Conservation (phyloP, 1,140 invertebrate genomes). For the Scaptodrosophila lebanonensis region DNA sequence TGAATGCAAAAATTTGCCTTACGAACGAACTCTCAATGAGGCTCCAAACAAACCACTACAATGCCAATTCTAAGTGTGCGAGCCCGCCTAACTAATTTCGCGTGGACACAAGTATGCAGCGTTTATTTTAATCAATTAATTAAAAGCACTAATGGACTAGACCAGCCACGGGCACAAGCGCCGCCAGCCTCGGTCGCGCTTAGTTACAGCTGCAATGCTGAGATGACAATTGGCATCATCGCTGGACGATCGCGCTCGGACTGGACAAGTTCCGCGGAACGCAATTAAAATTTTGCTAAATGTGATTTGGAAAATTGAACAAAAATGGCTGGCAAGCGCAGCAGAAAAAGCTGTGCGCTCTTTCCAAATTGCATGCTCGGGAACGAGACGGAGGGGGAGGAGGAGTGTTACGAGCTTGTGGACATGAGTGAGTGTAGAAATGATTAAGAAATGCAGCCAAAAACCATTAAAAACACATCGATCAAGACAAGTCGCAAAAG, state of each 20-base stretch:
- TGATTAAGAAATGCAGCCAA: conserved; percentile 25
- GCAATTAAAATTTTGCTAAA: conserved; percentile 34
- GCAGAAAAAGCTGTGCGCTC: conserved; percentile 27
- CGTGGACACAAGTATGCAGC: conserved; percentile 10
- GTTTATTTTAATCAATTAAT: conserved; percentile 71
- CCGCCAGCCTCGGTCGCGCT: conserved; percentile 8
- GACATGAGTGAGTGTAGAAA: conserved; percentile 62
- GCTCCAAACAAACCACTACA: too few relatives aligned
- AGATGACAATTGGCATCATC: conserved; percentile 67
- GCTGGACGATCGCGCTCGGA: too few relatives aligned
- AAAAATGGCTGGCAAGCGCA: conserved; percentile 35
- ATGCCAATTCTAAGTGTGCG: too few relatives aligned
- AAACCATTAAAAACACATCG: conserved; percentile 66
- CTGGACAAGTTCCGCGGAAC: conserved; percentile 12
- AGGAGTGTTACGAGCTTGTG: conserved; percentile 39
- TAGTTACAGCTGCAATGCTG: conserved; percentile 64
- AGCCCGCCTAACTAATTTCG: conserved; percentile 4
- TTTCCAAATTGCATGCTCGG: conserved; percentile 44
- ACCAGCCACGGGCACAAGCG: too few relatives aligned
- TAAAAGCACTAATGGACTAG: too few relatives aligned
- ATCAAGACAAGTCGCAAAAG: conserved; percentile 36
- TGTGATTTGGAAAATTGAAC: conserved; percentile 8
- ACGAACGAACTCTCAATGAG: too few relatives aligned
- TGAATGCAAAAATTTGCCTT: neutral
- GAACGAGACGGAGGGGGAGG: conserved; percentile 11